A percentile compares a stretch with the other conserved stretches of the same genome.
phyloP scores from a whole-genome alignment of 2,888 invertebrate species.

The Dryocosmus kuriphilus region DNA sequence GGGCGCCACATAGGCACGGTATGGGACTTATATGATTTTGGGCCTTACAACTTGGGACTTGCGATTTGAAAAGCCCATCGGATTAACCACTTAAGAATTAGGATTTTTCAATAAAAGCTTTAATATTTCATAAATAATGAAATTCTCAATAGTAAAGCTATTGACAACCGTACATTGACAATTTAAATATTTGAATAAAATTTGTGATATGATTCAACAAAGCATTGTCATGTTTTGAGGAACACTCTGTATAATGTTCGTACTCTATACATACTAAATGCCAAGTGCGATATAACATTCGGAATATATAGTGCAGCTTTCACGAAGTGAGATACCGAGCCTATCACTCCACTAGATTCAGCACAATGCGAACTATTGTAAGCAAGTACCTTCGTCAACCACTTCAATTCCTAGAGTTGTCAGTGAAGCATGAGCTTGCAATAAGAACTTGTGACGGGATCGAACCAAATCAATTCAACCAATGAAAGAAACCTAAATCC shows the following conservation, averaged over 20 bases:
- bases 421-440: slow-evolving; percentile 31
- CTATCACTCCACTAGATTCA: slow-evolving; percentile 37
- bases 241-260: slow-evolving; percentile 1
- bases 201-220: not conserved
- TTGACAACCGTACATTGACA: no score
- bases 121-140: no score
- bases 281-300: slow-evolving; percentile 31
- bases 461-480: not conserved
- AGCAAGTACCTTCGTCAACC: slow-evolving; percentile 34
- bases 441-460: not conserved
- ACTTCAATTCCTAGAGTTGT: slow-evolving; percentile 36
- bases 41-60: no score
- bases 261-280: slow-evolving; percentile 5
- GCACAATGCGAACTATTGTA: slow-evolving; percentile 38
- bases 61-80: no score
- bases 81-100: no score
- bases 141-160: no score
- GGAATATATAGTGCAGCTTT: slow-evolving; percentile 30
- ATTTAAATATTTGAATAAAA: no score
- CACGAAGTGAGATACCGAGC: slow-evolving; percentile 39
- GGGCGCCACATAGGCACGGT: no score
- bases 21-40: no score
- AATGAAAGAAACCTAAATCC: not conserved
- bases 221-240: slow-evolving; percentile 8
- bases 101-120: no score